These are phyloP conservation scores for Meloidogyne exigua DNA, from an alignment of 1,140 invertebrate species.

Conservation along the genomic window DNA sequence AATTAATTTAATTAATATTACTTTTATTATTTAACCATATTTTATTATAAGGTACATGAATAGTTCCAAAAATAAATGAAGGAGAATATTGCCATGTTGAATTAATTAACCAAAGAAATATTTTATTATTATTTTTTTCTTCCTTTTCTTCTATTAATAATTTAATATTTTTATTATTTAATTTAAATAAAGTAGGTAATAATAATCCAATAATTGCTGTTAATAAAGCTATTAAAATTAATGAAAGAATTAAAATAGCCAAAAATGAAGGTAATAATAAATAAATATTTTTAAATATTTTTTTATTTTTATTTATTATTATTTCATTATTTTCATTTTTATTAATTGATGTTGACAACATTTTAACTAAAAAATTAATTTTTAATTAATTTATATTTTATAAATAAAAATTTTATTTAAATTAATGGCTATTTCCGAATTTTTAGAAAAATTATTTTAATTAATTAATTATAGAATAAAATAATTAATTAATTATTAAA, in stretches of 20 bases:
- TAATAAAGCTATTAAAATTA: conserved; percentile 5
- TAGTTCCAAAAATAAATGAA: conserved; percentile 18
- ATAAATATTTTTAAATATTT: not conserved
- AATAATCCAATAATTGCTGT: not conserved
- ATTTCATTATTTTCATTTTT: not conserved
- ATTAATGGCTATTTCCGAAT: not conserved
- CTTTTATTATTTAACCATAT: conserved; percentile 35
- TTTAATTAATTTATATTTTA: too few relatives aligned
- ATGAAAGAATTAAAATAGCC: not conserved
- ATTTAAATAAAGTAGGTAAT: not conserved
- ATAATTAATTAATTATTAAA: not conserved
- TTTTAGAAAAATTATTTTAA: not conserved
- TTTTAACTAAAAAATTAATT: too few relatives aligned
- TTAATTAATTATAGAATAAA: not conserved
- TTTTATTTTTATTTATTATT: not conserved
- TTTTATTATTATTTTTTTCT: not conserved
- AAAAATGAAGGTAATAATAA: not conserved
- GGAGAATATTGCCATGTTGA: not conserved
- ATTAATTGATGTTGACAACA: too few relatives aligned
- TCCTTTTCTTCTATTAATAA: not conserved
- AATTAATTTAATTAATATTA: not conserved
- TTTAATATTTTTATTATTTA: not conserved
- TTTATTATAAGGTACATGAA: conserved; percentile 37
- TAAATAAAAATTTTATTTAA: not conserved
- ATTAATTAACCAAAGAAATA: conserved; percentile 1